Conservation (phyloP, 2,888 invertebrate genomes). For the Zelleria hepariella region DNA sequence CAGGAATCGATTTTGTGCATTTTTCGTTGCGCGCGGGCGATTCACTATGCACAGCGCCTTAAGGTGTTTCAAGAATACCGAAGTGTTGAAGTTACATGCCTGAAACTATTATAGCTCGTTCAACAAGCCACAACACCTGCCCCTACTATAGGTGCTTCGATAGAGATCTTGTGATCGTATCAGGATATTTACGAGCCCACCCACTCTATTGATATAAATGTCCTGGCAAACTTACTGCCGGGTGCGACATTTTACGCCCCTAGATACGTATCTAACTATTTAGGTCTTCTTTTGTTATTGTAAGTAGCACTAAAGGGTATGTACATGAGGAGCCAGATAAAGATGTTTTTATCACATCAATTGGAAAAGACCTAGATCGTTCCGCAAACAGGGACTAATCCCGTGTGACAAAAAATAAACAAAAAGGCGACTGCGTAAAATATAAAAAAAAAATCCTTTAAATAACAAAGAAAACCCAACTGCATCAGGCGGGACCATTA, state of each 20-base stretch:
- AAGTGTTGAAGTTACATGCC: background rate
- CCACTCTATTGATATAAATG: background rate
- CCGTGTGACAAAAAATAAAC: no score
- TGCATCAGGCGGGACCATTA: no score
- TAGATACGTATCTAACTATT: background rate
- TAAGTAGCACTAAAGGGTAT: background rate
- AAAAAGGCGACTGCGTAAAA: no score
- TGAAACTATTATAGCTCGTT: background rate
- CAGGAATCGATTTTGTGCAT: no score
- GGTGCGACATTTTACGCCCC: background rate
- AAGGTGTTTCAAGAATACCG: background rate
- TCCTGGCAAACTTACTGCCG: background rate
- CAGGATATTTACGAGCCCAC: background rate
- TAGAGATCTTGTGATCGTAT: background rate
- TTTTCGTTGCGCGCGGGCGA: no score
- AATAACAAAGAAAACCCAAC: no score
- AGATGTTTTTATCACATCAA: no score
- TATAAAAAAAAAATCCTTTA: no score
- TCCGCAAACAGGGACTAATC: no score
- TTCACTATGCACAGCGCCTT: no score
- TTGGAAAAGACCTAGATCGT: no score
- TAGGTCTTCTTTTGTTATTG: background rate
- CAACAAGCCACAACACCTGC: background rate
- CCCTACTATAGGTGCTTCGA: background rate
- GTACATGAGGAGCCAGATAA: background rate